Evolutionary conservation across 2,797 vertebrate species (phyloP), one percentile per base, ranked within the genome.

Genomic region (Enteromius radiatus): DNA sequence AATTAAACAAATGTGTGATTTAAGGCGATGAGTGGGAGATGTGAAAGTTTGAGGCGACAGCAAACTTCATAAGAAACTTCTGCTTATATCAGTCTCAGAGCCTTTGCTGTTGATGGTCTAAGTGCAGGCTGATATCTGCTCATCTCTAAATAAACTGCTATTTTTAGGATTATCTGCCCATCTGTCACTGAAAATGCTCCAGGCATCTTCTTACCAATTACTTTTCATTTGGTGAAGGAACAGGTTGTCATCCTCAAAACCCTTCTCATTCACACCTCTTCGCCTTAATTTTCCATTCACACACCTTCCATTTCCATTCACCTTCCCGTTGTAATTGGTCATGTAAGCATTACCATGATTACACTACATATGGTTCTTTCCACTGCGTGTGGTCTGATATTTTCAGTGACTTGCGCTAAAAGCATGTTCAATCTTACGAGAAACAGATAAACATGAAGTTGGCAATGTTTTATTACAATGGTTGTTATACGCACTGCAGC

Each of bases 21-120:
- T 65, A 43, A 81, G 70, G n/a, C 7, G 4, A 74, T n/a, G 80
- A 82, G 80, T 82, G 71, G 70, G 80, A 67, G 71, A 64, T 21
- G 26, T 4, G 0, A 73, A 67, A 75, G 21, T 76, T 41, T 76
- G 33, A 75, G 54, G 43, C 26, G 61, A 45, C 38, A 52, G 36
- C 15, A 69, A 65, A 82, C 70, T 67, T 67, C n/a, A 70, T 59
- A 14, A 21, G 38, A 47, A 64, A 47, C 59, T 47, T 45, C 59
- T 73, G 41, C 4, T 56, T 19, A 28, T 70, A 69, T 59, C 38
- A 80, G 19, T 52, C 54, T 52, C 21, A 52, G 43, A 28, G 61
- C 36, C 33, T 43, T 65, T 28, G 59, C 56, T 26, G 4, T 45
- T 81, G 23, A 5, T 69, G 49, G 56, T 43, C 41, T 71, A 36